These are phyloP conservation scores for Exocentrus adspersus DNA, from an alignment of 2,888 invertebrate species.

Conservation along the genomic window DNA sequence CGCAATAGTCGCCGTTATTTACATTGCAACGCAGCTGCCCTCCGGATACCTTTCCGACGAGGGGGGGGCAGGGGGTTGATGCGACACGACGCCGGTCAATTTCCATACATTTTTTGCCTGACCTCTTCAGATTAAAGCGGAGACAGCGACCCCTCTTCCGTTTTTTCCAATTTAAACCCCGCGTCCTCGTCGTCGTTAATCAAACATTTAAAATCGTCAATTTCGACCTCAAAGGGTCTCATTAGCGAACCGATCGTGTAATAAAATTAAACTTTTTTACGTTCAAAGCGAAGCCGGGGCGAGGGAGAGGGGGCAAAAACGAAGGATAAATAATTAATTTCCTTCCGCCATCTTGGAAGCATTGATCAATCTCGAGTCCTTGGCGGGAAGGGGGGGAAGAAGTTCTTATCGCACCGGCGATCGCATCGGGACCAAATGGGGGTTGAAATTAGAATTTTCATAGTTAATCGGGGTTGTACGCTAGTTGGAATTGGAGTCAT, in stretches of 20 bases:
- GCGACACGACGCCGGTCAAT: too few species aligned
- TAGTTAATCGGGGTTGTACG: conserved; percentile 36
- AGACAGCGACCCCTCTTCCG: too few species aligned
- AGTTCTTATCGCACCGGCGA: conserved; percentile 44
- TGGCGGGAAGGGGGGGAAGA: conserved; percentile 44
- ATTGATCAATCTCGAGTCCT: conserved; percentile 52
- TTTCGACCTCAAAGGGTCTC: conserved; percentile 13
- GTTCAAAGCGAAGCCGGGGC: neutral
- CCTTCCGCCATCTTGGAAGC: conserved; percentile 54
- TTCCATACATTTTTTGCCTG: too few species aligned
- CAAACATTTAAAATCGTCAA: conserved; percentile 8
- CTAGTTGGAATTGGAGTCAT: conserved; percentile 38
- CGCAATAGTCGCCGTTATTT: neutral
- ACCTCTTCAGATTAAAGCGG: too few species aligned
- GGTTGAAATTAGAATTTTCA: conserved; percentile 44
- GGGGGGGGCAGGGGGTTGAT: too few species aligned
- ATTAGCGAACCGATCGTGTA: conserved; percentile 17
- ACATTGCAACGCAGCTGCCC: conserved; percentile 15
- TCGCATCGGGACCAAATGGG: conserved; percentile 35
- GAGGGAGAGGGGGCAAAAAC: neutral
- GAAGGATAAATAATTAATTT: conserved; percentile 57
- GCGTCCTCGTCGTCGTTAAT: neutral
- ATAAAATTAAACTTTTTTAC: conserved; percentile 23
- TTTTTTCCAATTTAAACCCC: conserved; percentile 12
- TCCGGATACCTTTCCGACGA: too few species aligned